Evolutionary conservation across 1,140 invertebrate genomes (phyloP).

Genomic region (Sminthurides bifidus): DNA sequence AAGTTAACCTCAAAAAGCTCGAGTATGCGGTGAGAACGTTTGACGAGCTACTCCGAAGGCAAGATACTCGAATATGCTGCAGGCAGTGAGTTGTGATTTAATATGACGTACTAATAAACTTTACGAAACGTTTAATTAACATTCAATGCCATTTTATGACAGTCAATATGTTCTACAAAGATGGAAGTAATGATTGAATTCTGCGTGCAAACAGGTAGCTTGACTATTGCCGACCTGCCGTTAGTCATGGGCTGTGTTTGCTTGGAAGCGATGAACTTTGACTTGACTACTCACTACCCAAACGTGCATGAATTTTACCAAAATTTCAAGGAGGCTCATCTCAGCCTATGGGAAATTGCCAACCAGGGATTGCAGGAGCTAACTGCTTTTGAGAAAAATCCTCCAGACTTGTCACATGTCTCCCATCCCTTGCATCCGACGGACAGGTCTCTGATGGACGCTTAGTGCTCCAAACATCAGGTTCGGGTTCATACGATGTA

Average conservation of each 20-base stretch:
- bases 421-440: conserved; percentile 15
- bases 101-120: neutral
- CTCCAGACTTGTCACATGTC: conserved; percentile 12
- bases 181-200: too few relatives aligned
- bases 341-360: conserved; percentile 21
- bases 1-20: conserved; percentile 50
- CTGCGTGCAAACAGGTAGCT: too few relatives aligned
- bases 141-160: too few relatives aligned
- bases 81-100: conserved; percentile 35
- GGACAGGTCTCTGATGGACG: conserved; percentile 2
- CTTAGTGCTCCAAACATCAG: too few relatives aligned
- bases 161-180: too few relatives aligned
- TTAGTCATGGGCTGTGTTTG: conserved; percentile 55
- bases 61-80: conserved; percentile 54
- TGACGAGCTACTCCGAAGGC: conserved; percentile 50
- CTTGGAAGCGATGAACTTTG: conserved; percentile 55
- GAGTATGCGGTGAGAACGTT: conserved; percentile 52
- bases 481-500: too few relatives aligned
- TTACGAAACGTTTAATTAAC: neutral
- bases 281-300: conserved; percentile 42
- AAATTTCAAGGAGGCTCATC: conserved; percentile 17
- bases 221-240: conserved; percentile 62
- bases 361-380: conserved; percentile 23
- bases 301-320: conserved; percentile 30
- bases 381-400: conserved; percentile 24